Conservation (phyloP, 2,113 vertebrate species). For the Chaetops frenatus region DNA sequence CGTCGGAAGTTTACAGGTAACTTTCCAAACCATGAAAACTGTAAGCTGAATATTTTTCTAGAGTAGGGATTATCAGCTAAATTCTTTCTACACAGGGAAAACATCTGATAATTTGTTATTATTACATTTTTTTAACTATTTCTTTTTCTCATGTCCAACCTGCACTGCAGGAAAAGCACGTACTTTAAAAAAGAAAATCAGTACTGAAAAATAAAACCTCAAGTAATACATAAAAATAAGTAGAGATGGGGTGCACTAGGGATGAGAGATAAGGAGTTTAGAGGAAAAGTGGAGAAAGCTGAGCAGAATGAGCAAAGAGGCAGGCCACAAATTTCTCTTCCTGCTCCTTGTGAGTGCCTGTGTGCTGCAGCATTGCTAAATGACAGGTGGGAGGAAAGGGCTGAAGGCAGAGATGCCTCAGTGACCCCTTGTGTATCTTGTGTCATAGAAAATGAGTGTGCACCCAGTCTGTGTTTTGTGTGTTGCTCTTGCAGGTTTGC, state of each 20-base stretch:
- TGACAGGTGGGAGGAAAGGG: neutral
- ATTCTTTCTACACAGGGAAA: neutral
- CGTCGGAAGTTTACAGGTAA: constrained; percentile 82
- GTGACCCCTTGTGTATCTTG: neutral
- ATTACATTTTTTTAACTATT: neutral
- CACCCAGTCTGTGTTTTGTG: neutral
- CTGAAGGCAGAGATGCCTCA: neutral
- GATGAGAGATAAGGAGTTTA: neutral
- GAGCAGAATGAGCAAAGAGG: neutral
- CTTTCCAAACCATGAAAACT: neutral
- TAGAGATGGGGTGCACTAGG: neutral
- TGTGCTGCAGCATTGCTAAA: neutral
- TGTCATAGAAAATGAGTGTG: neutral
- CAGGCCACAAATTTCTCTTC: neutral
- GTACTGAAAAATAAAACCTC: neutral
- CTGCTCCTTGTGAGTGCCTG: accelerated
- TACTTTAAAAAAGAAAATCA: neutral
- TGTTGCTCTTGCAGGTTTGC: constrained; percentile 77
- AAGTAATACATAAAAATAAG: neutral
- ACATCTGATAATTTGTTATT: neutral
- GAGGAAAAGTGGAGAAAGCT: neutral
- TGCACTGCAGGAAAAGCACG: neutral
- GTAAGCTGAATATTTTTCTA: neutral
- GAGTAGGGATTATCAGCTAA: neutral
- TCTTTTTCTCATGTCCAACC: neutral